Evolutionary conservation across 2,797 vertebrate genomes (phyloP).

Genomic region (Pangasius macronema): DNA sequence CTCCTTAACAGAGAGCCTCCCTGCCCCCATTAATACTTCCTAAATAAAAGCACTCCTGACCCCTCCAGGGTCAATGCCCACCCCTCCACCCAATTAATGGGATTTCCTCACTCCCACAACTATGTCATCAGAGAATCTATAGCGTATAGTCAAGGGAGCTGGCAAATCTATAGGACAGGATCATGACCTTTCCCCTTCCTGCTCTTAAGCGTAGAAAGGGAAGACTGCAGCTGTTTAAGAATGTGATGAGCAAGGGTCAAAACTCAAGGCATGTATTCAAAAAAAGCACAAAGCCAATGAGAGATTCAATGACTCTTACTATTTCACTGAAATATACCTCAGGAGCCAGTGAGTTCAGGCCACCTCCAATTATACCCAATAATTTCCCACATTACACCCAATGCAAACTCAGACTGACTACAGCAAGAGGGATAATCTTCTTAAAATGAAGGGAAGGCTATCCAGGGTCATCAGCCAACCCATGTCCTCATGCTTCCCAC

Average conservation of each 20-base stretch:
- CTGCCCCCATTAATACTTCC: constrained; percentile 54
- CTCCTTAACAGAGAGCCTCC: constrained; percentile 64
- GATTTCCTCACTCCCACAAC: constrained; percentile 47
- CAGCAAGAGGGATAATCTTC: constrained; percentile 63
- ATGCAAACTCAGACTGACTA: constrained; percentile 63
- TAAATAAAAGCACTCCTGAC: constrained; percentile 54
- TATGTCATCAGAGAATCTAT: constrained; percentile 34
- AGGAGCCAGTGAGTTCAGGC: constrained; percentile 38
- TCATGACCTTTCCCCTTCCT: constrained; percentile 52
- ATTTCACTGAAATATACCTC: constrained; percentile 5
- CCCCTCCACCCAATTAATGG: constrained; percentile 49
- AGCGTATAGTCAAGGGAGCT: constrained; percentile 25
- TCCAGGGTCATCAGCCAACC: constrained; percentile 40
- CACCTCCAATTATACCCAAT: constrained; percentile 36
- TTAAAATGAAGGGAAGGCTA: constrained; percentile 56
- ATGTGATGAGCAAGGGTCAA: constrained; percentile 25
- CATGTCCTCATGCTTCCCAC: constrained; percentile 14
- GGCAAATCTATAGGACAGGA: constrained; percentile 51
- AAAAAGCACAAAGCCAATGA: constrained; percentile 19
- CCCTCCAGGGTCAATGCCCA: constrained; percentile 54
- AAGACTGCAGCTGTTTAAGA: constrained; percentile 27
- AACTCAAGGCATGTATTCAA: constrained; percentile 19
- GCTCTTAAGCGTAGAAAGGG: constrained; percentile 8
- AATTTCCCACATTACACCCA: constrained; percentile 46
- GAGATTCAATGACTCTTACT: constrained; percentile 5